A percentile compares a stretch with the other conserved stretches of the same genome.
These are phyloP conservation scores for Zosterops borbonicus DNA, from an alignment of 2,113 vertebrate genomes.

Conservation along the genomic window DNA sequence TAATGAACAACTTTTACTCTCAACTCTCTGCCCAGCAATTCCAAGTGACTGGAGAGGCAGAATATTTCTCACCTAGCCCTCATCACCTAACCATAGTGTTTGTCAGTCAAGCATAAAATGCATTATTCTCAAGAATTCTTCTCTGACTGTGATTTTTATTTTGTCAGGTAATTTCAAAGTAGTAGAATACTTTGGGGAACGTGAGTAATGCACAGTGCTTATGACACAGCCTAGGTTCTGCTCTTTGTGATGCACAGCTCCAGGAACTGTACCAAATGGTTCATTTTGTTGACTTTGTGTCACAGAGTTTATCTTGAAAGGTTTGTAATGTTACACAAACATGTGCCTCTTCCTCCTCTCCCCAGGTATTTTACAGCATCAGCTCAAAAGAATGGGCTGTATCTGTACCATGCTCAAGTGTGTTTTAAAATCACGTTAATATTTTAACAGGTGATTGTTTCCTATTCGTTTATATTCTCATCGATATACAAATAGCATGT, in stretches of 20 bases:
- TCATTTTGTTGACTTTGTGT: background rate
- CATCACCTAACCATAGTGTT: background rate
- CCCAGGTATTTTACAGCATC: background rate
- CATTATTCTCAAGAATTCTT: background rate
- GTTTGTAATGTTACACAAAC: background rate
- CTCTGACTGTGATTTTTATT: background rate
- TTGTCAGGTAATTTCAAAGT: background rate
- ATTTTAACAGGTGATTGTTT: background rate
- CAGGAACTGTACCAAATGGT: background rate
- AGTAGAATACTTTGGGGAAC: background rate
- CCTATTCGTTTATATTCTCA: background rate
- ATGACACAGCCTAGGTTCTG: background rate
- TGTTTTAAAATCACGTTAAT: background rate
- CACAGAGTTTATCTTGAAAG: background rate
- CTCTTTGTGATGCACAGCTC: background rate
- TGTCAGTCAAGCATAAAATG: background rate
- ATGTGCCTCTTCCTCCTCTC: background rate
- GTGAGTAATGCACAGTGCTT: background rate
- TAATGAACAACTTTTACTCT: background rate
- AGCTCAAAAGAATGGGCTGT: background rate
- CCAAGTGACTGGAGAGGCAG: background rate
- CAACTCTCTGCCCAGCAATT: background rate
- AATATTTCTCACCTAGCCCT: background rate
- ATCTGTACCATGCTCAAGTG: background rate
- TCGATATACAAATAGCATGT: background rate